Conservation (phyloP, 2,888 invertebrate species). For the Archaeoteleia sp. region DNA sequence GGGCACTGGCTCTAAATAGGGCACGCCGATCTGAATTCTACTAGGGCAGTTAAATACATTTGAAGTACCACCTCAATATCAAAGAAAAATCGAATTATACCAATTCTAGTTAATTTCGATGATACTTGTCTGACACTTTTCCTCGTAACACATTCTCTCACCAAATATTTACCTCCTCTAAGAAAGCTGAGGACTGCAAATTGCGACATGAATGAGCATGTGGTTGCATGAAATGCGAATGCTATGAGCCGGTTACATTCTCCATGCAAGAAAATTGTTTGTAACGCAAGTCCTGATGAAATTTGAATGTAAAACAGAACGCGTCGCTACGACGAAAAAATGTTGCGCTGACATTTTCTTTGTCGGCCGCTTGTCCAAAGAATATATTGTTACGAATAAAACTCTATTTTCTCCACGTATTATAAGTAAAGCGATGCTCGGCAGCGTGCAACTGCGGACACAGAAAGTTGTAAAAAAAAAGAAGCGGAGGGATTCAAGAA, state of each 20-base stretch:
- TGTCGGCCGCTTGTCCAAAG: not conserved
- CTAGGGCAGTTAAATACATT: no score
- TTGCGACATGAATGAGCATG: not conserved
- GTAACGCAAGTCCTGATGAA: conserved; percentile 6
- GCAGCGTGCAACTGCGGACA: not conserved
- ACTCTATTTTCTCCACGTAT: not conserved
- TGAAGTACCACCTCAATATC: no score
- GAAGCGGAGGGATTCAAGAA: no score
- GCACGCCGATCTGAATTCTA: no score
- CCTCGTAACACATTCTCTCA: not conserved
- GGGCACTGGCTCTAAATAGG: no score
- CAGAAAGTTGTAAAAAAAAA: not conserved
- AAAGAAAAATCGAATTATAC: no score
- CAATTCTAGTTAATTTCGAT: no score
- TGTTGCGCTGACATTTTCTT: conserved; percentile 4
- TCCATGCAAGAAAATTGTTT: not conserved
- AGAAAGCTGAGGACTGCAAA: not conserved
- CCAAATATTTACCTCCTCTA: not conserved
- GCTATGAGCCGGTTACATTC: not conserved
- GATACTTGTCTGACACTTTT: not conserved
- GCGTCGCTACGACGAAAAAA: not conserved
- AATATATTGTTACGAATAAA: conserved; percentile 1
- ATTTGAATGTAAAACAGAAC: conserved; percentile 6
- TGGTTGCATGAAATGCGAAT: not conserved
- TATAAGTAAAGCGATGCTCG: not conserved